Base-by-base conservation (phyloP, 1,140 invertebrate genomes). In the Drosophila lowei region DNA sequence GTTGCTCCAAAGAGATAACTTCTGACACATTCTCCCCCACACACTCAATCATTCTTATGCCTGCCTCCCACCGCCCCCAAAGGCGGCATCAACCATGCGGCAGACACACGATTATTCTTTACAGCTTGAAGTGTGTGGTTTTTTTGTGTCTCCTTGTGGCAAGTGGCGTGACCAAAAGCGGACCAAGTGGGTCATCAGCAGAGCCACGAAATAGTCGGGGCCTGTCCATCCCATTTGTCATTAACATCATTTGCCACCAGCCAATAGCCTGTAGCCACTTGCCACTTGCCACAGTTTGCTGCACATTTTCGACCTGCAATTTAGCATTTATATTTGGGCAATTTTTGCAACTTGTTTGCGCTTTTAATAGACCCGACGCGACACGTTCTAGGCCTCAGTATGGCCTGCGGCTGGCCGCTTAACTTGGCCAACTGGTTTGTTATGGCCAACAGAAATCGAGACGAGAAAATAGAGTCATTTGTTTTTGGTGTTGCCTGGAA, bases 221-320 rank as follows among this genome's bases (percentile, higher is more conserved):
- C 34, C 34, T 13, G 34, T 65, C 66, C 50, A 38, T 53, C 64
- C 68, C 66, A 68, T 70, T 70, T 70, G 64, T 70, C 66, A 70
- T 42, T 48, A 68, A 55, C 43, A 57, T 68, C 52, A 53, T 43
- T 70, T 70, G 64, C 50, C 66, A 70, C 66, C 67, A 67, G 64
- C 65, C 65, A 68, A 56, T 18, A 18, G 63, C 50, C 63, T 56
- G 50, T 68, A 68, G 64, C 66, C 66, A 68, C 66, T 70, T 68
- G 63, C 50, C 65, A 68, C 65, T 68, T 70, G 64, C 66, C 66
- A 68, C 66, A 70, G 66, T 49, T 70, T 68, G 66, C 64, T 70
- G 66, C 66, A 70, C 66, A 70, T 70, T 70, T 70, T 13, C 34
- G 11, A 64, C 68, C 68, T 70, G 66, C 66, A 70, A 53, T 44